Evolutionary conservation across 2,888 invertebrate genomes (phyloP).

Genomic region (Creontiades dilutus): DNA sequence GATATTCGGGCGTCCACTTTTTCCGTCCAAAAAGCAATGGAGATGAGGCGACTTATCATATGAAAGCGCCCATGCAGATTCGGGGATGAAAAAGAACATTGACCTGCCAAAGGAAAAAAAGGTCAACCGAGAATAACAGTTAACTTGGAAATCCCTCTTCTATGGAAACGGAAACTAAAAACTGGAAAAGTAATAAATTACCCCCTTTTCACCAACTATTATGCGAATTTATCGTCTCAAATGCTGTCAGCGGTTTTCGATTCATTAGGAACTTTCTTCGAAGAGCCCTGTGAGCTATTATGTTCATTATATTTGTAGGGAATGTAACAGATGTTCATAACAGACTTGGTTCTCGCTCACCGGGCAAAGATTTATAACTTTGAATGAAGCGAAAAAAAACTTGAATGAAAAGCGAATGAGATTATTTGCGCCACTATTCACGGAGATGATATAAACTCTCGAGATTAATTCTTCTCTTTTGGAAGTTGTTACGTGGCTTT

Average conservation of each 20-base stretch:
- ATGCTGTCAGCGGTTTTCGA: not conserved
- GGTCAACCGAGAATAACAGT: constrained; percentile 6
- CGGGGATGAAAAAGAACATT: not conserved
- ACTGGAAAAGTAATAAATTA: not conserved
- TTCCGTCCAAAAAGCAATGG: not conserved
- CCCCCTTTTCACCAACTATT: not conserved
- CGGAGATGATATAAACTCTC: not conserved
- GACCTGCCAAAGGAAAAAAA: not conserved
- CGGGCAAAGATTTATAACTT: not conserved
- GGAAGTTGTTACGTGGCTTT: not conserved
- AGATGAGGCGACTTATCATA: constrained; percentile 14
- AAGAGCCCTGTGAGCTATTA: not conserved
- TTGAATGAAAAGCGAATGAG: not conserved
- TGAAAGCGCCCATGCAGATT: constrained; percentile 20
- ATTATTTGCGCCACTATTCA: not conserved
- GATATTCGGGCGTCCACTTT: constrained; percentile 1
- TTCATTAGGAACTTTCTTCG: not conserved
- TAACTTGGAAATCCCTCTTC: not conserved
- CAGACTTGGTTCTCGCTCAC: not conserved
- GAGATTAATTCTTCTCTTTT: not conserved
- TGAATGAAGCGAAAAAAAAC: not conserved
- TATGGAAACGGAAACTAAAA: not conserved
- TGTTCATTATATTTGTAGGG: constrained; percentile 15
- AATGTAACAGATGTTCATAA: constrained; percentile 32
- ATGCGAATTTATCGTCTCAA: not conserved